These are phyloP conservation scores for Tipula helvola DNA, from an alignment of 2,888 invertebrate species.

Conservation along the genomic window DNA sequence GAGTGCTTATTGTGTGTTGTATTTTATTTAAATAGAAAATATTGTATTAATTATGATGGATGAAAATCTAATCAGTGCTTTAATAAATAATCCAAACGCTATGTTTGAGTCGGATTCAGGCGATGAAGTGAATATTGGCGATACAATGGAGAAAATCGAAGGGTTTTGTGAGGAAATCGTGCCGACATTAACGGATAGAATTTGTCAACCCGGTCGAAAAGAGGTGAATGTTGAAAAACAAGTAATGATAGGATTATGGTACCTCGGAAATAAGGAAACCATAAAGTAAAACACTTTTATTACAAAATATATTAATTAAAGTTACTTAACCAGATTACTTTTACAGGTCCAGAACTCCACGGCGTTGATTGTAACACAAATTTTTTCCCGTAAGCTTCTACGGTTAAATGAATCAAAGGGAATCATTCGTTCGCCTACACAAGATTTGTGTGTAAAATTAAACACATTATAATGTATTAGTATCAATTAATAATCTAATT, in stretches of 20 bases:
- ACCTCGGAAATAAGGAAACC: not conserved
- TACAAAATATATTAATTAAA: not conserved
- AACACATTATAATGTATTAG: not conserved
- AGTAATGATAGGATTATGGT: not conserved
- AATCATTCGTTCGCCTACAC: not conserved
- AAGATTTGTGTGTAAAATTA: not conserved
- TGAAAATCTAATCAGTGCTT: not conserved
- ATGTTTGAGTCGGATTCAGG: not conserved
- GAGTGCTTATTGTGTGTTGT: too few relatives aligned
- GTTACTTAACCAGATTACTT: not conserved
- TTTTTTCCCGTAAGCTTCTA: not conserved
- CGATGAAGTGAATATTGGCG: not conserved
- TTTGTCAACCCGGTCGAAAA: not conserved
- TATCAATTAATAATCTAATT: too few relatives aligned
- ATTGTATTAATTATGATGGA: not conserved
- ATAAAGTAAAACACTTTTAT: not conserved
- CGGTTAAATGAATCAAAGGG: not conserved
- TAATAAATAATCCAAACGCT: not conserved
- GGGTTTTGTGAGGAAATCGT: not conserved
- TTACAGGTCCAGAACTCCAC: not conserved
- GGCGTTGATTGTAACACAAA: not conserved
- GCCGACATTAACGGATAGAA: not conserved
- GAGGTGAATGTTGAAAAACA: not conserved
- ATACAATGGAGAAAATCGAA: not conserved
- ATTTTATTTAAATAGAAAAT: too few relatives aligned